phyloP scores from a whole-genome alignment of 2,113 vertebrate species.

The Collichthys lucidus region DNA sequence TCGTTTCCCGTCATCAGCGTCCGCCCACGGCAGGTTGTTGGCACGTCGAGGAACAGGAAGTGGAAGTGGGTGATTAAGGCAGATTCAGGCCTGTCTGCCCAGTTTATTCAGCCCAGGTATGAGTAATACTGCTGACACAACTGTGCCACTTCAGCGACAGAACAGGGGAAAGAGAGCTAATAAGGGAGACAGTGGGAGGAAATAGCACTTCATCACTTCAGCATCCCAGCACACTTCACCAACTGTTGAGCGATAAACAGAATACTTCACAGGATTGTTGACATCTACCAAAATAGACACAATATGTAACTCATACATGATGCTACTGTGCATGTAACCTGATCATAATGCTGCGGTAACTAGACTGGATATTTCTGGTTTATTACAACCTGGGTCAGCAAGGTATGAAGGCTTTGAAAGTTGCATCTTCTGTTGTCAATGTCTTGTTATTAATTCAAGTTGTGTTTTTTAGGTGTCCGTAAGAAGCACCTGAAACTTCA shows the following conservation, averaged over 20 bases:
- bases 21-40: constrained; percentile 52
- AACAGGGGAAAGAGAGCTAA: constrained; percentile 50
- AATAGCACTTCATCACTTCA: constrained; percentile 50
- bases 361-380: constrained; percentile 7
- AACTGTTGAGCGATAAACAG: constrained; percentile 40
- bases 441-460: no score
- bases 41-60: constrained; percentile 69
- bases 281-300: constrained; percentile 40
- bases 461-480: background rate
- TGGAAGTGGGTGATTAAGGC: constrained; percentile 73
- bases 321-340: background rate
- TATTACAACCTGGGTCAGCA: background rate
- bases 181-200: constrained; percentile 61
- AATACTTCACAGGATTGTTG: constrained; percentile 45
- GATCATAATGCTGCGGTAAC: background rate
- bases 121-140: constrained; percentile 73
- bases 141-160: constrained; percentile 58
- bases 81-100: constrained; percentile 50
- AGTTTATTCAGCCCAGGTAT: constrained; percentile 62
- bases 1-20: constrained; percentile 54
- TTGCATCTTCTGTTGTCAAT: background rate
- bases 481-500: no score
- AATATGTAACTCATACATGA: constrained; percentile 26
- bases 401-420: background rate
- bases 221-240: constrained; percentile 38